Evolutionary conservation across 2,113 vertebrate species (phyloP), one percentile per base, ranked within the genome.

Genomic region (Crotalus helleri): DNA sequence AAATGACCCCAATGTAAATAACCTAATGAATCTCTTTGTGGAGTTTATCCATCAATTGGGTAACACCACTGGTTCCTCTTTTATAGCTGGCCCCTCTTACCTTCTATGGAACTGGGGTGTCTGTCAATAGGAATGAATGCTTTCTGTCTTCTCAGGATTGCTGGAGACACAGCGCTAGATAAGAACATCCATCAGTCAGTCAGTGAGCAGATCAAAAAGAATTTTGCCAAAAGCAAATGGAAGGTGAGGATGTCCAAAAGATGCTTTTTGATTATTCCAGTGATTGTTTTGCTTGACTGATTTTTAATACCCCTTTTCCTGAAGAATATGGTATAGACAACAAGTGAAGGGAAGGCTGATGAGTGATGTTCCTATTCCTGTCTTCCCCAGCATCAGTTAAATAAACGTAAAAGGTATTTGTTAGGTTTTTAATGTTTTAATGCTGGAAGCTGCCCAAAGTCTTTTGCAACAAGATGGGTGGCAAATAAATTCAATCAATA

Each of bases 141-240:
- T 64, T 64, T 85, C 46, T 46, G 8, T 90, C 39, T 49, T 8
- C 24, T 88, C 93, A 99, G 99, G 99, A 99, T 99, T 21, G 98
- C 99, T 0, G 99, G 99, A 46, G 99, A 99, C 96, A 99, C 99
- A 0, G 99, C 99, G 0, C 96, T 99, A 94, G 98, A 99, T 92
- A 99, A 99, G 98, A 99, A 99, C 94, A 99, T 99, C 96, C 99
- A 99, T 10, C 99, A 99, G 97, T 99, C 99, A 0, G 99, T 99
- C 97, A 99, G 99, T 0, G 99, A 99, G 51, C 99, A 99, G 97
- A 99, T 99, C 96, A 98, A 98, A 97, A 99, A 99, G 97, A 99
- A 99, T 95, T 99, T 99, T 26, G 99, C 99, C 87, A 99, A 99
- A 96, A 99, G 99, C 98, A 99, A 99, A 94, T 99, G 99, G 99